A percentile compares a stretch with the other conserved stretches of the same genome.
These are phyloP conservation scores for Molanna angustata DNA, from an alignment of 2,888 invertebrate genomes.

Conservation along the genomic window DNA sequence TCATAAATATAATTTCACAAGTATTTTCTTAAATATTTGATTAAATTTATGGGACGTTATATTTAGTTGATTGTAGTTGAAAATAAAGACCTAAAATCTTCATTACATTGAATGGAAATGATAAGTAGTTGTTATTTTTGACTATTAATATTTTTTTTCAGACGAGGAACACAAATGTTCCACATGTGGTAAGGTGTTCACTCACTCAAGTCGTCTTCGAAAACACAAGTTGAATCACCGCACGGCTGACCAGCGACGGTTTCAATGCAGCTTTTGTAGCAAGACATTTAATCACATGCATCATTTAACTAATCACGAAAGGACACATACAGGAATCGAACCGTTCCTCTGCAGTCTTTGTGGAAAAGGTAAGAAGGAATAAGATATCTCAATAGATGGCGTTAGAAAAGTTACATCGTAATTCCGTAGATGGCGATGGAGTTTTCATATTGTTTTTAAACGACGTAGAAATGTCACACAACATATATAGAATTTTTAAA, in stretches of 20 bases:
- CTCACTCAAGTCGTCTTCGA: slow-evolving; percentile 44
- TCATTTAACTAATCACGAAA: slow-evolving; percentile 48
- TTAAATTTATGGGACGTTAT: too few relatives aligned
- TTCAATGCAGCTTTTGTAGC: slow-evolving; percentile 43
- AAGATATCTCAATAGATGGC: background rate
- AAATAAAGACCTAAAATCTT: too few relatives aligned
- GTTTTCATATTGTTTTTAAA: too few relatives aligned
- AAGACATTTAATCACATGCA: slow-evolving; percentile 51
- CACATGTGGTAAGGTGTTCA: slow-evolving; percentile 43
- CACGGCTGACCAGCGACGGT: slow-evolving; percentile 42
- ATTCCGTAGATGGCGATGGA: too few relatives aligned
- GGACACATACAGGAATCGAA: slow-evolving; percentile 46
- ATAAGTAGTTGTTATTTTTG: background rate
- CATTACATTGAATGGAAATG: background rate
- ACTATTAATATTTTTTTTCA: slow-evolving; percentile 32
- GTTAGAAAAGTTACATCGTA: background rate
- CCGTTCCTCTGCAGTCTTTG: slow-evolving; percentile 46
- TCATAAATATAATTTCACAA: too few relatives aligned
- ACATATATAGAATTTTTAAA: too few relatives aligned
- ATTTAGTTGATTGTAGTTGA: too few relatives aligned
- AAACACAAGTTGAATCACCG: slow-evolving; percentile 46
- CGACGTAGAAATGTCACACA: too few relatives aligned
- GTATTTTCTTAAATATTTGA: too few relatives aligned
- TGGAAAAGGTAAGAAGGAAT: slow-evolving; percentile 44
- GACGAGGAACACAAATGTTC: slow-evolving; percentile 42